phyloP scores from a whole-genome alignment of 2,113 vertebrate species.

The Motacilla alba region DNA sequence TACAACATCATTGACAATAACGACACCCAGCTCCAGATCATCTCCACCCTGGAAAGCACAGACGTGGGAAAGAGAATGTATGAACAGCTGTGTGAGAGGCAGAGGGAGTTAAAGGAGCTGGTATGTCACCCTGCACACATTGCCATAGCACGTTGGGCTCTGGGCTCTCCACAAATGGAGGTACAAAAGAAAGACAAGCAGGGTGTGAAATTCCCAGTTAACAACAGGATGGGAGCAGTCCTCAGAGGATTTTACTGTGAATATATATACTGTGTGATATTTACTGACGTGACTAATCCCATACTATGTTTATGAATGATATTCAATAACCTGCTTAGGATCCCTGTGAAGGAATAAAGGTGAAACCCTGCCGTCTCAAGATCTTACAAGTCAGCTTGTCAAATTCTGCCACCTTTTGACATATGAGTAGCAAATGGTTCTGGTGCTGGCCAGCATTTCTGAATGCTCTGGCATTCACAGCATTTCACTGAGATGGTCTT shows the following conservation, averaged over 20 bases:
- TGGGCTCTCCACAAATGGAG: constrained; percentile 56
- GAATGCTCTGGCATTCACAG: not conserved
- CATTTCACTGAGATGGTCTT: not conserved
- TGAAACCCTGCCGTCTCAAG: constrained; percentile 18
- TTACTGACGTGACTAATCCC: constrained; percentile 26
- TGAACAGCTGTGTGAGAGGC: constrained; percentile 96
- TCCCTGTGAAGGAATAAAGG: not conserved
- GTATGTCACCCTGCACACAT: constrained; percentile 75
- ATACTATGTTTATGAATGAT: constrained; percentile 13
- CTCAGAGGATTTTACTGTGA: not conserved
- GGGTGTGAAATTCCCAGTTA: constrained; percentile 37
- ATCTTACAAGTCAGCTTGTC: constrained; percentile 46
- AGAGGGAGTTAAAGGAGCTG: constrained; percentile 97
- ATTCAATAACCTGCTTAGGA: constrained; percentile 26
- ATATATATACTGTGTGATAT: not conserved
- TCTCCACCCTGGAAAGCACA: constrained; percentile 98
- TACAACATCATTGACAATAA: constrained; percentile 99
- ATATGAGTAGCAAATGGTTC: constrained; percentile 27
- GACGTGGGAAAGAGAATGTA: constrained; percentile 95
- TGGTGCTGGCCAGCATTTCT: constrained; percentile 7
- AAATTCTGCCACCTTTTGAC: constrained; percentile 63
- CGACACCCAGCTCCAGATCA: constrained; percentile 98
- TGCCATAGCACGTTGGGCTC: not conserved
- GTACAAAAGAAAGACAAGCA: constrained; percentile 45
- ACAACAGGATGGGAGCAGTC: constrained; percentile 37